Evolutionary conservation across 2,797 vertebrate genomes (phyloP).

Genomic region (Takifugu rubripes): DNA sequence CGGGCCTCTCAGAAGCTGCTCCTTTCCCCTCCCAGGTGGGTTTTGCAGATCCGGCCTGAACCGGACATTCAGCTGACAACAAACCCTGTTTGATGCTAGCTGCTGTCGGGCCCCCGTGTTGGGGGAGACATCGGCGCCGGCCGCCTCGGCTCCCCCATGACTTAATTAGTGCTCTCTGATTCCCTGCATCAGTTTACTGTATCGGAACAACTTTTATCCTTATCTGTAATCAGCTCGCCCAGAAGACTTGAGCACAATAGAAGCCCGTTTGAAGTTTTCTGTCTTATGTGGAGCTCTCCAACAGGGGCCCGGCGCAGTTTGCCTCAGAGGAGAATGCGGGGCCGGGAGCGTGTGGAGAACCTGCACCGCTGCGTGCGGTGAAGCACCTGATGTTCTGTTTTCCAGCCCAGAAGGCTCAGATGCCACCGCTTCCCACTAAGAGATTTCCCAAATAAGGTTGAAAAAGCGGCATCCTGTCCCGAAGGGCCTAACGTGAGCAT

Average conservation of each 20-base stretch:
- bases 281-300: slow-evolving; percentile 64
- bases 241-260: slow-evolving; percentile 70
- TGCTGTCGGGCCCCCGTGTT: slow-evolving; percentile 64
- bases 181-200: slow-evolving; percentile 75
- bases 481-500: slow-evolving; percentile 60
- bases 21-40: slow-evolving; percentile 43
- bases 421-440: background rate
- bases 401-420: background rate
- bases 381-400: slow-evolving; percentile 49
- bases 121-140: slow-evolving; percentile 61
- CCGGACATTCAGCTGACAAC: slow-evolving; percentile 68
- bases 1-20: slow-evolving; percentile 33
- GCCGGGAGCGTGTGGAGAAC: slow-evolving; percentile 44
- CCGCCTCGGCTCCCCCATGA: slow-evolving; percentile 70
- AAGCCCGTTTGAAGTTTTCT: slow-evolving; percentile 72
- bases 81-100: slow-evolving; percentile 70
- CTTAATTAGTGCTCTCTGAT: slow-evolving; percentile 78
- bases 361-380: slow-evolving; percentile 24
- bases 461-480: slow-evolving; percentile 25
- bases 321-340: slow-evolving; percentile 35
- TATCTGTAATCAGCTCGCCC: slow-evolving; percentile 75
- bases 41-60: slow-evolving; percentile 49
- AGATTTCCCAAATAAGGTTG: too few species aligned
- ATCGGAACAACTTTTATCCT: slow-evolving; percentile 77
- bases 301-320: slow-evolving; percentile 63